Conservation (phyloP, 2,888 invertebrate species). For the Amorpha juglandis region DNA sequence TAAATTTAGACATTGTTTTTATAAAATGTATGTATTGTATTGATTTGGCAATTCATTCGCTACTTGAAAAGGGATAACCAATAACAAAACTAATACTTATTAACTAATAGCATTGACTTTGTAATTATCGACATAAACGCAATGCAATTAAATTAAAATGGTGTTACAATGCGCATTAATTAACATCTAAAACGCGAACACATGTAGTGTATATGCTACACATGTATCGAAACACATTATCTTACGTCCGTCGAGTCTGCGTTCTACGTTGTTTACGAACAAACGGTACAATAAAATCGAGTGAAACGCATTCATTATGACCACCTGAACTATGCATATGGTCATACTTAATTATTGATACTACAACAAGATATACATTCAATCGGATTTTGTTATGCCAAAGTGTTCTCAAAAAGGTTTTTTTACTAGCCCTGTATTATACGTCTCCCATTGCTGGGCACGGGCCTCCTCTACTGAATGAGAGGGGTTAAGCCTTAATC, state of each 20-base stretch:
- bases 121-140: conserved; percentile 11
- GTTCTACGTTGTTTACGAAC: conserved; percentile 5
- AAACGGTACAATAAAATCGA: conserved; percentile 13
- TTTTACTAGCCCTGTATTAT: too few species aligned
- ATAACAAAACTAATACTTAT: background rate
- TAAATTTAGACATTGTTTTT: background rate
- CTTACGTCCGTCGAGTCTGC: background rate
- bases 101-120: background rate
- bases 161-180: conserved; percentile 11
- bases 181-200: conserved; percentile 18
- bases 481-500: too few species aligned
- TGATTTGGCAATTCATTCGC: background rate
- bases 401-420: too few species aligned
- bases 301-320: conserved; percentile 36
- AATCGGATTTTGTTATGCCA: too few species aligned
- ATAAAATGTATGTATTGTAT: background rate
- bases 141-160: conserved; percentile 10
- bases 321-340: conserved; percentile 37
- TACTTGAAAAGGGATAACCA: background rate
- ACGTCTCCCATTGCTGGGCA: too few species aligned
- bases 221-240: conserved; percentile 14
- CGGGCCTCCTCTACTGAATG: too few species aligned
- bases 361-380: background rate
- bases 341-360: conserved; percentile 11
- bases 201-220: background rate